Percentiles rank a stretch among this genome's conserved stretches.
Evolutionary conservation across 1,140 invertebrate genomes (phyloP).

Genomic region (Hycleus cichorii): DNA sequence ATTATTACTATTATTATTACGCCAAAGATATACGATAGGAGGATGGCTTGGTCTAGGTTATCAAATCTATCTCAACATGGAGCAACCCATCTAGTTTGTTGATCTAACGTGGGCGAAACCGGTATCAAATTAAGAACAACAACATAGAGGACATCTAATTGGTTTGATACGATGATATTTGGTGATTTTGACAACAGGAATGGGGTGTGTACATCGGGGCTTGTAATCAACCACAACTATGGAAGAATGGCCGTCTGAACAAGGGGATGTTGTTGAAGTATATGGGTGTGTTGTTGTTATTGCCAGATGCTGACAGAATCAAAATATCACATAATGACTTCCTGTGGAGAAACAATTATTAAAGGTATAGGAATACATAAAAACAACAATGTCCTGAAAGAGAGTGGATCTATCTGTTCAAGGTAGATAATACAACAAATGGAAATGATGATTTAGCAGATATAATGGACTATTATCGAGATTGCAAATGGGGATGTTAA

Average conservation of each 20-base stretch:
- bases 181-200: not conserved
- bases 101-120: too few relatives aligned
- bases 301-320: conserved; percentile 20
- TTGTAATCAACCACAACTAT: not conserved
- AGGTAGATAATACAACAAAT: conserved; percentile 6
- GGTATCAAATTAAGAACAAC: too few relatives aligned
- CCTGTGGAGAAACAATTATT: conserved; percentile 27
- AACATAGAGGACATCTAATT: too few relatives aligned
- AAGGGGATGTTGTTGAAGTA: not conserved
- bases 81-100: too few relatives aligned
- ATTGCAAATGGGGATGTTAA: conserved; percentile 13
- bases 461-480: conserved; percentile 16
- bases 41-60: too few relatives aligned
- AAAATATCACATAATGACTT: conserved; percentile 24
- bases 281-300: conserved; percentile 10
- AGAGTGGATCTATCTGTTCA: conserved; percentile 5
- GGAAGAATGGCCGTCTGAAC: not conserved
- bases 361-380: too few relatives aligned
- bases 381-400: too few relatives aligned
- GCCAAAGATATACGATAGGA: too few relatives aligned
- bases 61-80: too few relatives aligned
- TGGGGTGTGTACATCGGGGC: not conserved
- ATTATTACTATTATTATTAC: too few relatives aligned
- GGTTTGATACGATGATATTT: not conserved
- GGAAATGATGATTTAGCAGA: conserved; percentile 21